phyloP scores from a whole-genome alignment of 2,113 vertebrate genomes.

The Osmerus eperlanus region DNA sequence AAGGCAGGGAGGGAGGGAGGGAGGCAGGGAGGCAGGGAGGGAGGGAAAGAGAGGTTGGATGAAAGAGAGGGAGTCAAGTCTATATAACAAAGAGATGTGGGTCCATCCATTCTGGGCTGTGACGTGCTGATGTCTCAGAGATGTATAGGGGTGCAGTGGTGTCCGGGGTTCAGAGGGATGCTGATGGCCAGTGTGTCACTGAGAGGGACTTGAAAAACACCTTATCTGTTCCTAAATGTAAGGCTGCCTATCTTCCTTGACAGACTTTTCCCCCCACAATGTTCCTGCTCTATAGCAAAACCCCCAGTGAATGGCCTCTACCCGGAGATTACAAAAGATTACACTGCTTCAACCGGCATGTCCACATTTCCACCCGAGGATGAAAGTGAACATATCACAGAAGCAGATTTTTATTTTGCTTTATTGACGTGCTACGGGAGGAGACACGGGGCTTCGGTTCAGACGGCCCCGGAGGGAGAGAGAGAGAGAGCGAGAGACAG shows the following conservation, averaged over 20 bases:
- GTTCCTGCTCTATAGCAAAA: background rate
- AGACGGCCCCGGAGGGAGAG: constrained; percentile 45
- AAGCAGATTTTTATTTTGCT: constrained; percentile 60
- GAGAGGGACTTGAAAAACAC: no score
- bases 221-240: no score
- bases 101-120: background rate
- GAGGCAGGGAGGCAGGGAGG: constrained; percentile 22
- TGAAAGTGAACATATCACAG: constrained; percentile 63
- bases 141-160: background rate
- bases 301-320: constrained; percentile 25
- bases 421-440: constrained; percentile 48
- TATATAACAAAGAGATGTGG: constrained; percentile 46
- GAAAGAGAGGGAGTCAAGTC: constrained; percentile 31
- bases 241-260: background rate
- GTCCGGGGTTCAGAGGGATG: background rate
- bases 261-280: background rate
- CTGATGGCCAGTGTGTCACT: background rate
- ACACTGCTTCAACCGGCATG: constrained; percentile 12
- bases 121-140: background rate
- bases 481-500: constrained; percentile 1
- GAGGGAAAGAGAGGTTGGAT: background rate
- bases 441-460: constrained; percentile 46
- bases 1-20: constrained; percentile 21
- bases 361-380: constrained; percentile 7
- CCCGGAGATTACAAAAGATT: constrained; percentile 29